Percentiles rank a stretch among this genome's conserved stretches.
phyloP scores from a whole-genome alignment of 2,113 vertebrate species.

The Proteles cristata region DNA sequence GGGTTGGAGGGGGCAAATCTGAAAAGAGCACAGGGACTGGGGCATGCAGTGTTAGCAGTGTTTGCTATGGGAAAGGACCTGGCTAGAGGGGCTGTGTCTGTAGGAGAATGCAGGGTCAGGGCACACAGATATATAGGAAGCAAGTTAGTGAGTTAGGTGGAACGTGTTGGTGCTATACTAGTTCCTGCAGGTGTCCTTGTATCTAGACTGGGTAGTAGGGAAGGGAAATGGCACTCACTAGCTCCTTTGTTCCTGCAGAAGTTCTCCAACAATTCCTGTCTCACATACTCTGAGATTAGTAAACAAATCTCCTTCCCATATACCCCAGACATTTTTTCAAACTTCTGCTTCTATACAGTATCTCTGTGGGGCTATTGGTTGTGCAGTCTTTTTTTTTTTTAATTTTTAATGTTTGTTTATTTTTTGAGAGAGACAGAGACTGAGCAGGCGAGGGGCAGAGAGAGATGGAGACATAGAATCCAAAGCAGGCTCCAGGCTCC shows the following conservation, averaged over 20 bases:
- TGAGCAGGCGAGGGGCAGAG: too few species aligned
- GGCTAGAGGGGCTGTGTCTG: not conserved
- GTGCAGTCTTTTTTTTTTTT: not conserved
- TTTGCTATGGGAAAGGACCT: not conserved
- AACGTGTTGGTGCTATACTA: not conserved
- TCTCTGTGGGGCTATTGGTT: not conserved
- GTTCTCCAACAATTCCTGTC: not conserved
- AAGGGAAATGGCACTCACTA: not conserved
- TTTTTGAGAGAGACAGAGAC: too few species aligned
- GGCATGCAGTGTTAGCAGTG: not conserved
- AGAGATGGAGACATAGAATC: too few species aligned
- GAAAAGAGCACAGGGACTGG: not conserved
- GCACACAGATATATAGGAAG: not conserved
- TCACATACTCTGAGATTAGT: not conserved
- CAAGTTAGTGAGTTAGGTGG: not conserved
- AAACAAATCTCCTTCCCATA: not conserved
- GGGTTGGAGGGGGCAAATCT: not conserved
- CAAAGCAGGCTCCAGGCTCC: too few species aligned
- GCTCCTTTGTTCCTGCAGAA: not conserved
- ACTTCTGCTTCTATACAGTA: not conserved
- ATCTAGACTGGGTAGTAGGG: not conserved
- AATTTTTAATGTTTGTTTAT: too few species aligned
- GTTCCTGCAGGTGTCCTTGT: not conserved
- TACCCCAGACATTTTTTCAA: not conserved
- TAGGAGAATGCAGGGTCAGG: not conserved